Evolutionary conservation across 2,113 vertebrate genomes (phyloP), one percentile per base, ranked within the genome.

Genomic region (Aphyosemion australe): DNA sequence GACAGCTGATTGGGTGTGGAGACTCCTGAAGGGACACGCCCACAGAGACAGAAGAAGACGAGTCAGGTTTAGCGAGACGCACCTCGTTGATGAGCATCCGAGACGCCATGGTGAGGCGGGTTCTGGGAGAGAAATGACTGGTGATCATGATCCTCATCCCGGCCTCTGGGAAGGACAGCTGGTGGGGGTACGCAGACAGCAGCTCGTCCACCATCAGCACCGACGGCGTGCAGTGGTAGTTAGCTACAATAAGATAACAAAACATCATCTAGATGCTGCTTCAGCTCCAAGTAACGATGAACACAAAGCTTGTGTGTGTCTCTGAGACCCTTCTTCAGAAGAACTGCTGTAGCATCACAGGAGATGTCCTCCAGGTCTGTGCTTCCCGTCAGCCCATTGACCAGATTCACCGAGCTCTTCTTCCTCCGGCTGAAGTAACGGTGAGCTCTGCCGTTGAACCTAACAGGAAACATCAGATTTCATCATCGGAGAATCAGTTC

Each of bases 61-160:
- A 26, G 26, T 26, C 26, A 26, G 26, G 26, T 2, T 26, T 5
- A 26, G 26, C 26, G 26, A 26, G 26, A 26, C 26, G 1, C 91
- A 96, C 50, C 95, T 92, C 72, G 92, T 86, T 98, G 89, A 99
- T 99, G 61, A 99, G 85, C 97, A 99, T 97, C n/a, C 97, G 94
- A 20, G 97, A 98, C 69, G 97, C 97, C 97, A 99, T 99, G 77
- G 97, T 96, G 77, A 99, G 96, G n/a, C 97, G 93, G 50, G 97
- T 99, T 79, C 95, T 95, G 12, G 97, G 96, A 41, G 96, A 96
- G 65, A 99, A 99, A 84, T 99, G 97, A 76, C 93, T 98, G 55
- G 97, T 98, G 90, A 99, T 99, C 97, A 99, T 99, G 89, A 99
- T 97, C 76, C 97, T 93, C 86, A 99, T 94, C 26, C 97, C 96